Evolutionary conservation across 1,140 invertebrate genomes (phyloP).

Genomic region (Drosophila miranda): DNA sequence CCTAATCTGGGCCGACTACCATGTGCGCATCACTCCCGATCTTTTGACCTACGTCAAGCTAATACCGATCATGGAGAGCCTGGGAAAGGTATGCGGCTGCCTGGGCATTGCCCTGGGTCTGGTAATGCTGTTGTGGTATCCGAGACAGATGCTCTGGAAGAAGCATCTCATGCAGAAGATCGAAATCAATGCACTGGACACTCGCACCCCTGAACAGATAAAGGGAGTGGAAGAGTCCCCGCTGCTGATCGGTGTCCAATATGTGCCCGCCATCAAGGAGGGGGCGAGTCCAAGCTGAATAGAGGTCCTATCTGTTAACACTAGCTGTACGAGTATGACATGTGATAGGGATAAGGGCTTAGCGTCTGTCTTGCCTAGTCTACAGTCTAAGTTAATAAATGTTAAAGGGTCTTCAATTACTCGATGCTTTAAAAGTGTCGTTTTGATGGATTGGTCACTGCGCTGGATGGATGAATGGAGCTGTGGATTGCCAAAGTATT

Average conservation of each 20-base stretch:
- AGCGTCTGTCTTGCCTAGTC: constrained; percentile 23
- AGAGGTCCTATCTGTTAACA: background rate
- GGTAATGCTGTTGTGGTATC: constrained; percentile 61
- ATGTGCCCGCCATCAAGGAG: constrained; percentile 12
- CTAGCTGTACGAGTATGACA: constrained; percentile 16
- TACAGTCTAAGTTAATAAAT: constrained; percentile 27
- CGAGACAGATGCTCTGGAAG: constrained; percentile 49
- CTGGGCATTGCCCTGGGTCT: constrained; percentile 52
- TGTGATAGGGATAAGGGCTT: constrained; percentile 24
- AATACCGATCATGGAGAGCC: constrained; percentile 30
- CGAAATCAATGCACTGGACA: constrained; percentile 53
- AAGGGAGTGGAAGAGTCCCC: constrained; percentile 57
- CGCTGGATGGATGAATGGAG: too few relatives aligned
- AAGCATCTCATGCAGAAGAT: constrained; percentile 61
- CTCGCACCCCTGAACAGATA: background rate
- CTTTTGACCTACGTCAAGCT: constrained; percentile 80
- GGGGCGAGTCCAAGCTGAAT: constrained; percentile 25
- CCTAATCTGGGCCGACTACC: constrained; percentile 89
- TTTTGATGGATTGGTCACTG: background rate
- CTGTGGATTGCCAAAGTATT: too few relatives aligned
- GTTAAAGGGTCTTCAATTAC: constrained; percentile 3
- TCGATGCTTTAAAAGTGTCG: constrained; percentile 2
- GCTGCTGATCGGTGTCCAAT: constrained; percentile 52
- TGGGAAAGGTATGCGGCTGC: constrained; percentile 42
- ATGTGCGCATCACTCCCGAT: constrained; percentile 84